Evolutionary conservation across 2,888 invertebrate genomes (phyloP), one percentile per base, ranked within the genome.

Genomic region (Asteroscopus sphinx): DNA sequence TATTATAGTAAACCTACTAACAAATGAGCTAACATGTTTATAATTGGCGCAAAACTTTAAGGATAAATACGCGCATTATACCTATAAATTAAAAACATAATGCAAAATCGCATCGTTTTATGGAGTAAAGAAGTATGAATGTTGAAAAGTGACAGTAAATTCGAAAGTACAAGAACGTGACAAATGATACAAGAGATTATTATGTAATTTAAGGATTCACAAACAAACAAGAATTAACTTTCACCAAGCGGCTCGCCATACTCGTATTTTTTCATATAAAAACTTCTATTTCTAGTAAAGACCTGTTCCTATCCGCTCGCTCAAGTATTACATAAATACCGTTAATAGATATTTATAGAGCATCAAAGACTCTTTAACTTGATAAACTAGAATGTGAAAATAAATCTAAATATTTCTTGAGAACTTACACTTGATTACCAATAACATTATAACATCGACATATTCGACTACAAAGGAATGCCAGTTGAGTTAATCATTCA

Each of bases 401-500:
- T n/a, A 39, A 49, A 40, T 25, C 25, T 12, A 28, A 30, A 39
- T 28, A 7, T 35, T 53, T 39, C 28, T 44, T 21, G 12, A 51
- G 15, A 41, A 45, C n/a, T 40, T 33, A 49, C 9, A 60, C 16
- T 44, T 12, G 32, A 59, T 42, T 39, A 41, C 32, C 32, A 33
- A 26, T 33, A 11, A 42, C 30, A 40, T 30, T 33, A 26, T 33
- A 11, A 42, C 30, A 40, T 30, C 36, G 12, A 40, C 28, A 6
- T 33, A 25, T 8, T 40, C 1, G 5, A 16, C 16, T 12, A 37
- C 12, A 51, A 49, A 45, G 41, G 58, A 73, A 66, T 58, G 51
- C 48, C 42, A 52, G 48, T 59, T 68, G 49, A 40, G 36, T 59
- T 66, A 64, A 71, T 64, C 64, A 68, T 74, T 77, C 70, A 77